Evolutionary conservation across 1,140 invertebrate species (phyloP), one percentile per base, ranked within the genome.

Genomic region (Polypedilum pembai): DNA sequence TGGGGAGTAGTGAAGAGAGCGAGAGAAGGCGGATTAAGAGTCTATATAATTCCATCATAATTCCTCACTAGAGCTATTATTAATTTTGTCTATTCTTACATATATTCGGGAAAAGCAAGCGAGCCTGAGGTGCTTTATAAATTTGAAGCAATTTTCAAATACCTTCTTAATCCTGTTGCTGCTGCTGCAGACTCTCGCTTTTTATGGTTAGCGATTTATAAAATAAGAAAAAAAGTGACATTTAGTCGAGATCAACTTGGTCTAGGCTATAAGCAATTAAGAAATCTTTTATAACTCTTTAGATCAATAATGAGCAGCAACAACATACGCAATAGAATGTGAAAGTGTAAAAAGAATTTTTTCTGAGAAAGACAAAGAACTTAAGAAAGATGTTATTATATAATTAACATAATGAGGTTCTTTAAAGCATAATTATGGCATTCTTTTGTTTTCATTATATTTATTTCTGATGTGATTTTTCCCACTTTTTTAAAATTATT

Each of bases 11-110:
- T 56, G 12, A 33, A 56, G 45, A 56, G n/a, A n/a, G 45, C 12
- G 45, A 56, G n/a, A n/a, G 45, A 56, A 56, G 45, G 45, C 45
- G 45, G 45, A 56, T 56, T 56, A 56, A 56, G 45, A 56, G 45
- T 56, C 12, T 56, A 56, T 56, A 56, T 56, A 12, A 56, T 56
- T n/a, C 8, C n/a, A 56, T 45, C 8, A 15, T 45, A 45, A 45
- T 45, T 45, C n/a, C n/a, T 56, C 45, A 4, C 45, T 56, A 3
- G 8, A 56, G 45, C 45, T 56, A 56, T 56, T 56, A 56, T 56
- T 56, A 56, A 56, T 56, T 56, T 56, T 56, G 12, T 56, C 45
- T 56, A 56, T 56, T 56, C 24, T 33, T 33, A 33, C 5, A 3
- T 33, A 3, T 33, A 3, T 33, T 33, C 5, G 2, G 8, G 45